A percentile compares a stretch with the other conserved stretches of the same genome.
These are phyloP conservation scores for Rambutsinella grinnellia DNA, from an alignment of 2,888 invertebrate species.

Conservation along the genomic window DNA sequence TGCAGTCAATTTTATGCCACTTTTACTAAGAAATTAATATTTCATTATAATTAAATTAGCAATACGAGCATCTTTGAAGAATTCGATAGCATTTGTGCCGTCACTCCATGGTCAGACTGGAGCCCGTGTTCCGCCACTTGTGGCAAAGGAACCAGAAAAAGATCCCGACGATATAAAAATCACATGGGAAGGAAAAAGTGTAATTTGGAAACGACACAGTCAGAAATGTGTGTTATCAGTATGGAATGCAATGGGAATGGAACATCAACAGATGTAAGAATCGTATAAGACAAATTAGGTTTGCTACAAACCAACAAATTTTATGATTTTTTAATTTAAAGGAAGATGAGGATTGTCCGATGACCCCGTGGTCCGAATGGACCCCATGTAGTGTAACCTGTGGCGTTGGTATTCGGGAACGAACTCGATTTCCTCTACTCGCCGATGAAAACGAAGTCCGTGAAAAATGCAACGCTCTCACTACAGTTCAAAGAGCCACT, in stretches of 20 bases:
- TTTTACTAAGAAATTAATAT: neutral
- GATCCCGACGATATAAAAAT: conserved; percentile 77
- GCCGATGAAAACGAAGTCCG: conserved; percentile 73
- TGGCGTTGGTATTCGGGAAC: conserved; percentile 78
- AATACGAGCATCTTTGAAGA: conserved; percentile 67
- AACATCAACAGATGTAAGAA: neutral
- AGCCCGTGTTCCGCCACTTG: conserved; percentile 71
- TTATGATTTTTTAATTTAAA: too few species aligned
- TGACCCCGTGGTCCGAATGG: conserved; percentile 93
- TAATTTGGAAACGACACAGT: conserved; percentile 82
- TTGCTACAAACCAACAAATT: neutral
- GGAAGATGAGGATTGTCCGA: conserved; percentile 72
- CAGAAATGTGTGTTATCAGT: conserved; percentile 72
- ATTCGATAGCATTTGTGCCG: conserved; percentile 74
- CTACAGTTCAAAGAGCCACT: conserved; percentile 81
- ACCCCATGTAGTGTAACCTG: conserved; percentile 92
- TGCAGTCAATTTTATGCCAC: neutral
- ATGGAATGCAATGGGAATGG: conserved; percentile 18
- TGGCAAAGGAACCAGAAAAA: conserved; percentile 72
- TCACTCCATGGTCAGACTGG: conserved; percentile 71
- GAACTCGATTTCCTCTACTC: conserved; percentile 81
- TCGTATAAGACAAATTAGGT: neutral
- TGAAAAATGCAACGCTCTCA: conserved; percentile 77
- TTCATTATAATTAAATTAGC: conserved; percentile 67
- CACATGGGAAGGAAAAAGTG: conserved; percentile 86